Conservation (phyloP, 2,797 vertebrate genomes). For the Sebastes kiyomatsui region DNA sequence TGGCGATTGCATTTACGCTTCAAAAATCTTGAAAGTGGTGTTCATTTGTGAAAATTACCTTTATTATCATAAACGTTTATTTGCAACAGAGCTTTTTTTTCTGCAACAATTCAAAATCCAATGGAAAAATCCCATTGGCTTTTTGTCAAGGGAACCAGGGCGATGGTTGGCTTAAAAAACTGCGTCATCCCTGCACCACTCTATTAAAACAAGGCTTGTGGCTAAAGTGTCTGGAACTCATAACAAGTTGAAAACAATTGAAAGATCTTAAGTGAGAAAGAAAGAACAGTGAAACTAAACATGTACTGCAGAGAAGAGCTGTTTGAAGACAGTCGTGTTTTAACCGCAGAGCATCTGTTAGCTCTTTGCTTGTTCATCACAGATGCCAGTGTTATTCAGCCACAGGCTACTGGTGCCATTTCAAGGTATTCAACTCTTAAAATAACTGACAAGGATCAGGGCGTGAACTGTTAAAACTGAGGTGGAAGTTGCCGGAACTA, state of each 20-base stretch:
- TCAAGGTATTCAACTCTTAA: slow-evolving; percentile 14
- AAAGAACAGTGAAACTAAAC: neutral
- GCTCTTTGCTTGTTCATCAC: slow-evolving; percentile 9
- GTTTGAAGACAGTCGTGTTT: neutral
- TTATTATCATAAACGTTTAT: neutral
- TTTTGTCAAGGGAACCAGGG: neutral
- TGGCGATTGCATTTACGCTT: neutral
- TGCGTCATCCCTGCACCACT: neutral
- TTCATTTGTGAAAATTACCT: neutral
- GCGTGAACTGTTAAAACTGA: neutral
- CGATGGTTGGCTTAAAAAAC: neutral
- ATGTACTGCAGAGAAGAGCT: neutral
- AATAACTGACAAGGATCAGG: slow-evolving; percentile 1
- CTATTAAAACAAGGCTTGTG: slow-evolving; percentile 8
- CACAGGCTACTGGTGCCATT: slow-evolving; percentile 4
- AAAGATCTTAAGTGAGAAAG: neutral
- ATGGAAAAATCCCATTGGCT: neutral
- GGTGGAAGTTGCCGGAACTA: neutral
- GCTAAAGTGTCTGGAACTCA: neutral
- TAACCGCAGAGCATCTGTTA: neutral
- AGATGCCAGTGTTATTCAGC: slow-evolving; percentile 7
- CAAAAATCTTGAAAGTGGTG: neutral
- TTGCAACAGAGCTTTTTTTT: neutral
- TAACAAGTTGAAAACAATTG: slow-evolving; percentile 1
- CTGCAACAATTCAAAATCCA: neutral